Evolutionary conservation across 2,113 vertebrate species (phyloP).

Genomic region (Smithornis capensis): DNA sequence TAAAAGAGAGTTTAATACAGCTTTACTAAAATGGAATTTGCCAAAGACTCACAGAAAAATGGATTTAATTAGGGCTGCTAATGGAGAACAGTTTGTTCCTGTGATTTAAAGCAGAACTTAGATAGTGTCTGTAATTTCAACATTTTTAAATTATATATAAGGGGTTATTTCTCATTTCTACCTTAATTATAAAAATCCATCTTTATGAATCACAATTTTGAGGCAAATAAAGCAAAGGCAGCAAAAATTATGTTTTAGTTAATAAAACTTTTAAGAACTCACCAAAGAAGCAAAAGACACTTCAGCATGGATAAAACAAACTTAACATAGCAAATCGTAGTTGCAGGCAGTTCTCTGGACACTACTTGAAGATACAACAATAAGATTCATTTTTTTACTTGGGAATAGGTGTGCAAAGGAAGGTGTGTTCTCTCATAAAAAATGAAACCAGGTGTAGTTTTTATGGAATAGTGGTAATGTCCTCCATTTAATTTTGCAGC

Average conservation of each 20-base stretch:
- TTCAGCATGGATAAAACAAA: background rate
- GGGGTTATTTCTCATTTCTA: slow-evolving; percentile 64
- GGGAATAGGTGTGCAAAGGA: background rate
- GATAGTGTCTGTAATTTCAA: slow-evolving; percentile 67
- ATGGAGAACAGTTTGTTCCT: slow-evolving; percentile 69
- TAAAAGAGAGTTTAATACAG: slow-evolving; percentile 61
- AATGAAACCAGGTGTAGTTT: background rate
- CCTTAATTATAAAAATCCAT: slow-evolving; percentile 72
- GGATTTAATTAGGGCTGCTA: slow-evolving; percentile 79
- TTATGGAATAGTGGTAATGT: background rate
- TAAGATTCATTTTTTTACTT: background rate
- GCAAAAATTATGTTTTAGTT: slow-evolving; percentile 3
- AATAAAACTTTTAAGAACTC: slow-evolving; percentile 10
- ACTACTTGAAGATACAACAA: background rate
- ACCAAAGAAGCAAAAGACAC: background rate
- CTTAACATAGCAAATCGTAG: background rate
- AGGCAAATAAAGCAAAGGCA: slow-evolving; percentile 53
- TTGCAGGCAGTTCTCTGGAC: background rate
- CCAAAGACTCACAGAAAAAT: slow-evolving; percentile 75
- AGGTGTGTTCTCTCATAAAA: background rate
- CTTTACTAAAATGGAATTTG: slow-evolving; percentile 75
- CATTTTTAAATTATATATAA: slow-evolving; percentile 72
- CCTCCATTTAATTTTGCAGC: background rate
- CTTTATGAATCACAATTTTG: slow-evolving; percentile 53
- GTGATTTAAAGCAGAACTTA: slow-evolving; percentile 69